phyloP scores from a whole-genome alignment of 2,888 invertebrate species.

The Spatulosminthurus flaviceps region DNA sequence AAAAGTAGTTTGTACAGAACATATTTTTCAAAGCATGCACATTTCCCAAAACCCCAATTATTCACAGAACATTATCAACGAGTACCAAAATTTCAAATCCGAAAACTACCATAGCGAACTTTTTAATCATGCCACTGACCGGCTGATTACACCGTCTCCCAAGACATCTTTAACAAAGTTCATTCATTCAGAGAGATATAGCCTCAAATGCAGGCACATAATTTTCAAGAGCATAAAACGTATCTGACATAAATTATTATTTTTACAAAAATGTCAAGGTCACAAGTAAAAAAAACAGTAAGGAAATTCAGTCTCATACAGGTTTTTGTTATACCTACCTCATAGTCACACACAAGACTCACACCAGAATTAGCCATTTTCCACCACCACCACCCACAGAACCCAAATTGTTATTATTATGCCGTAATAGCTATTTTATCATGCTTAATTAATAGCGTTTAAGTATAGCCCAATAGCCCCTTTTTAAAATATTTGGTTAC shows the following conservation, averaged over 20 bases:
- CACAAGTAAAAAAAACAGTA: neutral
- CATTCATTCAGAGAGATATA: neutral
- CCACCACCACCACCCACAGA: constrained; percentile 44
- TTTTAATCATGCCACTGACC: neutral
- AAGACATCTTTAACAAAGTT: neutral
- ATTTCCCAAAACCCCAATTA: neutral
- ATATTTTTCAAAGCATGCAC: constrained; percentile 3
- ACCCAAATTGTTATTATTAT: constrained; percentile 22
- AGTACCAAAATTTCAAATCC: neutral
- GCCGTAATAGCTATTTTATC: neutral
- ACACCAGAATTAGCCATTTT: constrained; percentile 33
- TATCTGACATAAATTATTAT: constrained; percentile 3
- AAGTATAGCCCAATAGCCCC: too few relatives aligned
- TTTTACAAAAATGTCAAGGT: too few relatives aligned
- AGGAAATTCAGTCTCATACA: neutral
- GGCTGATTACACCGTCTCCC: neutral
- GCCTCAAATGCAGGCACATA: neutral
- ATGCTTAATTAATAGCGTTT: neutral
- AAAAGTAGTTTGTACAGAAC: neutral
- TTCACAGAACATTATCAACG: too few relatives aligned
- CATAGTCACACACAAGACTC: constrained; percentile 38
- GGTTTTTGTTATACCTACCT: constrained; percentile 36
- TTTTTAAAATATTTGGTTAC: too few relatives aligned
- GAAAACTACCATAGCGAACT: neutral
- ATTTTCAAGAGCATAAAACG: neutral